Conservation (phyloP, 2,797 vertebrate genomes). For the Sebastes aleutianus region DNA sequence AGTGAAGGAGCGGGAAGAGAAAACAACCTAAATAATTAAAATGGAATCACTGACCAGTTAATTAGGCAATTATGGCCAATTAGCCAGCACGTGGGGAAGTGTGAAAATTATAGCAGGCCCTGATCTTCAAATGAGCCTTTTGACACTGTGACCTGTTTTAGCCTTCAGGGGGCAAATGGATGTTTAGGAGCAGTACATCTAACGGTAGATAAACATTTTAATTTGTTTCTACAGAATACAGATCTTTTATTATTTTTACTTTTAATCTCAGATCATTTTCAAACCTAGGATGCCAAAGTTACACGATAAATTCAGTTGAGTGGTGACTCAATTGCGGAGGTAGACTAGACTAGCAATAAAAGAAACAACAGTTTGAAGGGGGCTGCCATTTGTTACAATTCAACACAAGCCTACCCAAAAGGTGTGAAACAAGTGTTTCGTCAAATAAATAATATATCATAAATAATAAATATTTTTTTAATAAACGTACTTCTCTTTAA, state of each 20-base stretch:
- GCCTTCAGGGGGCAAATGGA: constrained; percentile 39
- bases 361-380: not conserved
- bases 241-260: not conserved
- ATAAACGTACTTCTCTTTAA: no score
- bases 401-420: not conserved
- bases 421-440: not conserved
- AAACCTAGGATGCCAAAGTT: not conserved
- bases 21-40: constrained; percentile 75
- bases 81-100: constrained; percentile 80
- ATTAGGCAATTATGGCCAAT: constrained; percentile 89
- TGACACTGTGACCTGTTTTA: constrained; percentile 74
- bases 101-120: constrained; percentile 61
- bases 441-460: not conserved
- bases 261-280: not conserved
- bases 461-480: no score
- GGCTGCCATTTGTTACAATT: no score
- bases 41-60: constrained; percentile 88
- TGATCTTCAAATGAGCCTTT: constrained; percentile 61
- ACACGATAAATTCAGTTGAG: no score
- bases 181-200: not conserved
- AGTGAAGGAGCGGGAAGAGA: constrained; percentile 24
- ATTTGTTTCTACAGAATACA: not conserved
- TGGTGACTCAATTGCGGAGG: not conserved
- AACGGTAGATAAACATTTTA: not conserved
- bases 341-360: not conserved